These are phyloP conservation scores for Raphicerus campestris DNA, from an alignment of 2,113 vertebrate genomes.

Conservation along the genomic window DNA sequence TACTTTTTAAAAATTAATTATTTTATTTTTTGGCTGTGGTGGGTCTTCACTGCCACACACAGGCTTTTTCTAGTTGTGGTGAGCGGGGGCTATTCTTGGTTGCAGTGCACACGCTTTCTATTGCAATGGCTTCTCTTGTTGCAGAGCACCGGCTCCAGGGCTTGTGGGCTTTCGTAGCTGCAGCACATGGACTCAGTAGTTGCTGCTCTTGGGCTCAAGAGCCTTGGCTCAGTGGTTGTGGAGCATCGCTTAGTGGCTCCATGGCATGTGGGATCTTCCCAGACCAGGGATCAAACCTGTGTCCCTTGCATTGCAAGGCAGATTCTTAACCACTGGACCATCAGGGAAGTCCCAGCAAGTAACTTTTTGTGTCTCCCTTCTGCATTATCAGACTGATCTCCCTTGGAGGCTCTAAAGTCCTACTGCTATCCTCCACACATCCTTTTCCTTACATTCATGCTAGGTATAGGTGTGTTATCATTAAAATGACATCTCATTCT, in stretches of 20 bases:
- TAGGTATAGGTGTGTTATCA: too few species aligned
- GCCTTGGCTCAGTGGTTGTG: not conserved
- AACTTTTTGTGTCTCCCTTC: not conserved
- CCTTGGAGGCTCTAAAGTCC: not conserved
- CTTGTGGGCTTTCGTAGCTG: not conserved
- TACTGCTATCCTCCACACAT: not conserved
- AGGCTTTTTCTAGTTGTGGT: not conserved
- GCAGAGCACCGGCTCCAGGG: accelerated
- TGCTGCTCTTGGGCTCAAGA: not conserved
- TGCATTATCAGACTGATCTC: not conserved
- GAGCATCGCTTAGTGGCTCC: not conserved
- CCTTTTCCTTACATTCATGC: not conserved
- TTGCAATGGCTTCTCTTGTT: not conserved
- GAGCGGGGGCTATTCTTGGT: not conserved
- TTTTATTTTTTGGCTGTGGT: not conserved
- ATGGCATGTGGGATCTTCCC: not conserved
- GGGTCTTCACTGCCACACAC: not conserved
- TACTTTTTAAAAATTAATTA: not conserved
- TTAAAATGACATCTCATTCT: not conserved
- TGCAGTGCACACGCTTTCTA: not conserved
- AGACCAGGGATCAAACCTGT: not conserved
- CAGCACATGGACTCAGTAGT: not conserved
- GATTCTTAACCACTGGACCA: not conserved
- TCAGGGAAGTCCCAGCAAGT: not conserved
- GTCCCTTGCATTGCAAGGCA: not conserved